Conservation (phyloP, 2,888 invertebrate species). For the Hirtodrosophila histrioides region DNA sequence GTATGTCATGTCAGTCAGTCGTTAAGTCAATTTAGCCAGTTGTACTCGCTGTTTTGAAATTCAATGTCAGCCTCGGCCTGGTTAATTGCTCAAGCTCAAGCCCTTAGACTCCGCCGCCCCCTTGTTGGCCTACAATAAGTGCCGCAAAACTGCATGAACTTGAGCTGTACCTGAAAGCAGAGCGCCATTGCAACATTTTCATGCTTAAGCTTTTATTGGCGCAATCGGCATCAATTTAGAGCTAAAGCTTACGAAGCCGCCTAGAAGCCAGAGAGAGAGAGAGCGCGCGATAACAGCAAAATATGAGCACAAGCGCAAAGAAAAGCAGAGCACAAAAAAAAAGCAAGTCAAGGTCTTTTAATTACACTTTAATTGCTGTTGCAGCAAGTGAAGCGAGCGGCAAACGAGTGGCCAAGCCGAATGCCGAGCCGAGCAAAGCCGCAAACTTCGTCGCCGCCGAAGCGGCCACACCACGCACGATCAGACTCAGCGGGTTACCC, state of each 20-base stretch:
- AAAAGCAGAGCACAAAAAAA: constrained; percentile 18
- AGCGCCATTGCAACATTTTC: constrained; percentile 40
- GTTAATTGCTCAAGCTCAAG: constrained; percentile 54
- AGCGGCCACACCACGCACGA: constrained; percentile 4
- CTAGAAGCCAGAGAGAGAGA: constrained; percentile 12
- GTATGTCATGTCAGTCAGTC: constrained; percentile 14
- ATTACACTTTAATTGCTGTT: constrained; percentile 59
- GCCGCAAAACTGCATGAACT: constrained; percentile 48
- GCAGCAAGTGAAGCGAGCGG: constrained; percentile 39
- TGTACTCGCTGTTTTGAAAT: constrained; percentile 19
- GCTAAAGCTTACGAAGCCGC: constrained; percentile 25
- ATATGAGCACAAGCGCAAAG: not conserved
- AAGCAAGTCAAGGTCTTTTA: constrained; percentile 67
- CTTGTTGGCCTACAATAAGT: constrained; percentile 23
- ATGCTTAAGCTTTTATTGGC: constrained; percentile 25
- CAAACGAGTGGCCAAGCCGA: constrained; percentile 2
- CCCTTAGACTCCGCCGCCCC: constrained; percentile 14
- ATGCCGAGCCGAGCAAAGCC: not conserved
- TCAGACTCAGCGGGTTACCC: constrained; percentile 31
- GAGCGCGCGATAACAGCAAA: constrained; percentile 4
- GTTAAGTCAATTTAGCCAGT: constrained; percentile 25
- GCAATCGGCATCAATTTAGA: constrained; percentile 46
- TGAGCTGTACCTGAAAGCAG: constrained; percentile 46
- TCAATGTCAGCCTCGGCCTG: constrained; percentile 51
- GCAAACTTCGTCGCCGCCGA: not conserved